These are phyloP conservation scores for Venustaconcha ellipsiformis DNA, from an alignment of 1,140 invertebrate genomes.

Conservation along the genomic window DNA sequence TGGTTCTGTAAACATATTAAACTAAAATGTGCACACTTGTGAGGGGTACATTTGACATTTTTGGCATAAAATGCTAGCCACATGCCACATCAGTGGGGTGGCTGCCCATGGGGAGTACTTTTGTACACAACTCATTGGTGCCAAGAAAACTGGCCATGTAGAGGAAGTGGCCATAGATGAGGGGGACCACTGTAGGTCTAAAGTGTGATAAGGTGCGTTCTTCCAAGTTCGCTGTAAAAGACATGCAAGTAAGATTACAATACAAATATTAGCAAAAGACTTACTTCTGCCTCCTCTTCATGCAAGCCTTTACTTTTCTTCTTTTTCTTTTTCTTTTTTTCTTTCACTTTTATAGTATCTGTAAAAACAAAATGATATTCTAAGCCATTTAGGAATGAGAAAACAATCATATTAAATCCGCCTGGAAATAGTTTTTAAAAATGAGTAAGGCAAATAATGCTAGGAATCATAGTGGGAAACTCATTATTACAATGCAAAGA, in stretches of 20 bases:
- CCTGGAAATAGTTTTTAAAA: background rate
- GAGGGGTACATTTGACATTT: no score
- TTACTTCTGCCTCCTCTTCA: constrained; percentile 44
- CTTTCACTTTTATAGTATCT: constrained; percentile 68
- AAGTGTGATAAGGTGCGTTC: background rate
- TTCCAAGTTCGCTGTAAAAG: background rate
- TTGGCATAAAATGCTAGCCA: no score
- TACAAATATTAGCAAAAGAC: background rate
- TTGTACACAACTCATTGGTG: no score
- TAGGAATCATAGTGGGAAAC: background rate
- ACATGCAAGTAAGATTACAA: background rate
- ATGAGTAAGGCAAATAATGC: background rate
- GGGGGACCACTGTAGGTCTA: background rate
- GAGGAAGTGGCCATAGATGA: background rate
- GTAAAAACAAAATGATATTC: constrained; percentile 12
- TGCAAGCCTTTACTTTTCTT: constrained; percentile 54
- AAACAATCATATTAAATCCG: background rate
- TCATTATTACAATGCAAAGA: background rate
- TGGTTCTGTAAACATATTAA: no score
- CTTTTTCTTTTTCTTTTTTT: constrained; percentile 67
- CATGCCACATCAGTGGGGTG: no score
- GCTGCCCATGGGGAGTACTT: no score
- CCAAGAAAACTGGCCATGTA: no score
- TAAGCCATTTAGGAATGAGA: background rate
- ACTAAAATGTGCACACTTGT: no score